Base-by-base conservation (phyloP, 2,113 vertebrate species). In the Riparia riparia region DNA sequence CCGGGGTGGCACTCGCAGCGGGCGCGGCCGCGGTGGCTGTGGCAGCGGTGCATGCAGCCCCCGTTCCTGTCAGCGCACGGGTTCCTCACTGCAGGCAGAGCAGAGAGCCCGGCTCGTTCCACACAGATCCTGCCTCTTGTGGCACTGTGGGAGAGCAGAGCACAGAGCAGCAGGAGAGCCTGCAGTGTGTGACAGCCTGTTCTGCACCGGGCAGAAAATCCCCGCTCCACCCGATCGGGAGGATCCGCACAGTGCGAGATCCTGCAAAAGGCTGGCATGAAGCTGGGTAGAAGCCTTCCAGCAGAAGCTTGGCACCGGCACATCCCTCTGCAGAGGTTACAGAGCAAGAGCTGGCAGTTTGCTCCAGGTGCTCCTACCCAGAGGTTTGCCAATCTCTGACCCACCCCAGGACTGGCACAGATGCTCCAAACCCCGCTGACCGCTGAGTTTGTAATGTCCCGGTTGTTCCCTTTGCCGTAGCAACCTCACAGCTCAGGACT, bases 1-100 rank as follows among this genome's bases (percentile, higher is more conserved):
- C 99, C 99, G 0, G 87, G 63, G 24, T 94, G 98, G 93, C 99
- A 99, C 32, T 97, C 93, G 14, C 99, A 99, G 92, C 91, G 98
- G 6, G 97, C 98, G 1, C 86, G 90, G 22, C 88, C 88, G 18
- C 22, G 80, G 34, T 90, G 88, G 80, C 13, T 57, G 49, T 39
- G 80, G 87, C 87, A 90, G 79, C 41, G 87, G 12, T 90, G 24
- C 98, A 98, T 98, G 83, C 99, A 99, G 96, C 99, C 99, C 2
- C 99, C 99, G 0, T 99, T 99, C 90, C 96, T 83, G 8, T 98
- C 95, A 0, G 83, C 58, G 6, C 99, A 99, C 0, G 98, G 98
- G 94, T 98, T 97, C 95, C 96, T 98, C 96, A 98, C 99, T 99
- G 98, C 3, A 0, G 64, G 45, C 4, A 9, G 9, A 74, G 85